Base-by-base conservation (phyloP, 1,140 invertebrate species). In the Dendroctonus valens region DNA sequence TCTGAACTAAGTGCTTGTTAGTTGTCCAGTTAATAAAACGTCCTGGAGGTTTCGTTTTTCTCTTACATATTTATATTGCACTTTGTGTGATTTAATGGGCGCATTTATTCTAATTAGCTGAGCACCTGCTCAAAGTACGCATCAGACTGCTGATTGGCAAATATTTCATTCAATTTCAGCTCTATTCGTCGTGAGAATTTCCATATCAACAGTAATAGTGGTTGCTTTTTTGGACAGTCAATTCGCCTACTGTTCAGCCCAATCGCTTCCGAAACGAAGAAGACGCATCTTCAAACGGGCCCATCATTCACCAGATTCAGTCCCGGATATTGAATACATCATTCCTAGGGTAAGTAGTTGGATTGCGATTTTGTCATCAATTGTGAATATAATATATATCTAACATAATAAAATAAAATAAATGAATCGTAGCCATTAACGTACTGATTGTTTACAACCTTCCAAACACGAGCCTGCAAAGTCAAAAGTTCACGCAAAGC, bases 321-420 rank as follows among this genome's bases (percentile, higher is more conserved):
- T 79, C 11, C 78, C 79, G 11, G 81, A 82, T 70, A 80, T 80
- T 49, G 81, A 82, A 67, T 82, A 82, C 71, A 81, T 82, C 46
- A 79, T 82, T 63, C 80, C 80, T 38, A 79, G 80, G 75, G 81
- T 82, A 77, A 78, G 78, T 57, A n/a, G n/a, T 12, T n/a, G 1
- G 1, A 46, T 46, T 46, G 9, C 12, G 44, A 14, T 46, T 46
- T 46, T 46, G 1, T 46, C 12, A n/a, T n/a, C n/a, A n/a, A n/a
- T n/a, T n/a, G n/a, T n/a, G n/a, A n/a, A n/a, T n/a, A n/a, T n/a
- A n/a, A 51, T 14, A 15, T 44, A 7, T 44, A 7, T 44, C 42
- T 7, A 44, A 44, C n/a, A 7, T 44, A 7, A 7, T 7, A 44
- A 7, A n/a, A 44, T 7, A 44, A 44, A 44, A 44, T n/a, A n/a